Conservation (phyloP, 2,113 vertebrate genomes). For the Gambusia holbrooki region DNA sequence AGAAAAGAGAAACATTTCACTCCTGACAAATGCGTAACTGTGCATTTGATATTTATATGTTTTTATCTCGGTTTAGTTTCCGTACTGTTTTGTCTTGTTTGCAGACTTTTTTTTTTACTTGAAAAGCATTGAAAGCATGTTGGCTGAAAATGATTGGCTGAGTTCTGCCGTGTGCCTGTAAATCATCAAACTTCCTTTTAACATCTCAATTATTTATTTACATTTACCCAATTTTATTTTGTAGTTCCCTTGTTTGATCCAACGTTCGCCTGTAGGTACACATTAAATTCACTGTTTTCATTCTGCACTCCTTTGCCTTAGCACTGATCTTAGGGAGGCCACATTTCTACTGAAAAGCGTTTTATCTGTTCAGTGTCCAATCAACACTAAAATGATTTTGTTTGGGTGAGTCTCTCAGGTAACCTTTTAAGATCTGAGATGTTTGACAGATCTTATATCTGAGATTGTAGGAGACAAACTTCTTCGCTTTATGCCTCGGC, state of each 20-base stretch:
- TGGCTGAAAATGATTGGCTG: slow-evolving; percentile 11
- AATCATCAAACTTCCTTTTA: slow-evolving; percentile 16
- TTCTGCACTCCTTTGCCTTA: slow-evolving; percentile 52
- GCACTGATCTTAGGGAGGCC: slow-evolving; percentile 39
- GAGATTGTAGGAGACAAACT: slow-evolving; percentile 2
- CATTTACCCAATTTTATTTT: not conserved
- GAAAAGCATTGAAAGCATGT: slow-evolving; percentile 22
- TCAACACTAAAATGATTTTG: slow-evolving; percentile 1
- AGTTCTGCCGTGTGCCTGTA: slow-evolving; percentile 32
- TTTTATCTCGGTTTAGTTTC: slow-evolving; percentile 10
- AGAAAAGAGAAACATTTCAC: not conserved
- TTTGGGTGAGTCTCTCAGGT: slow-evolving; percentile 39
- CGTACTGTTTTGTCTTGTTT: not conserved
- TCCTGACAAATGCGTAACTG: slow-evolving; percentile 9
- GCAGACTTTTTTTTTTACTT: slow-evolving; percentile 22
- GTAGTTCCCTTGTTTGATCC: not conserved
- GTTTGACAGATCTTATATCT: slow-evolving; percentile 20
- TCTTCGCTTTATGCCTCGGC: slow-evolving; percentile 31
- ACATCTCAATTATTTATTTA: slow-evolving; percentile 47
- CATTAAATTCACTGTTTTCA: slow-evolving; percentile 20
- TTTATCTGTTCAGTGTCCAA: not conserved
- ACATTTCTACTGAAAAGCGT: slow-evolving; percentile 8
- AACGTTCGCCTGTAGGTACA: slow-evolving; percentile 30
- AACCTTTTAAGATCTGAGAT: slow-evolving; percentile 24
- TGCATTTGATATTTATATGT: slow-evolving; percentile 15